These are phyloP conservation scores for Amphimedon queenslandica DNA, from an alignment of 37 sponge, comb jelly and placozoan genomes.

Conservation along the genomic window DNA sequence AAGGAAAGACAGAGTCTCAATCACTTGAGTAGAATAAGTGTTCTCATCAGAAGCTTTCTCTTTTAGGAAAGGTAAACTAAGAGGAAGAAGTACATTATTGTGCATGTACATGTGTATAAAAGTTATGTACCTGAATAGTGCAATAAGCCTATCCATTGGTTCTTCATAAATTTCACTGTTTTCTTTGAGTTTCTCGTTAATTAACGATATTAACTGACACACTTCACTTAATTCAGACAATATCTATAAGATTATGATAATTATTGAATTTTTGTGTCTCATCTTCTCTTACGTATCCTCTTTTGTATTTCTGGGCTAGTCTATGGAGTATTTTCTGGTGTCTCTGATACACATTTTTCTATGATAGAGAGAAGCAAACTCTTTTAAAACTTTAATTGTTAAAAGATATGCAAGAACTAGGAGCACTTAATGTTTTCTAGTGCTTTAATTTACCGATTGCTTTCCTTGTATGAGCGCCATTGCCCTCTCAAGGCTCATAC, in stretches of 20 bases:
- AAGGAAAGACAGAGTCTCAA: conserved; percentile 43
- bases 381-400: no score
- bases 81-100: no score
- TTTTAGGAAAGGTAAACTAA: conserved; percentile 79
- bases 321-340: conserved; percentile 68
- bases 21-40: conserved; percentile 54
- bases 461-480: no score
- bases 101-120: no score
- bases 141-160: conserved; percentile 42
- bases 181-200: conserved; percentile 12
- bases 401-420: no score
- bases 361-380: no score
- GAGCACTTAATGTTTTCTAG: no score
- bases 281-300: conserved; percentile 71
- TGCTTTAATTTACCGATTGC: no score
- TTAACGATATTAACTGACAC: conserved; percentile 33
- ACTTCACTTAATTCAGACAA: conserved; percentile 54
- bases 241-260: no score
- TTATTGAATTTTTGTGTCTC: no score
- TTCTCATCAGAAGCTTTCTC: conserved; percentile 87
- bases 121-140: conserved; percentile 60
- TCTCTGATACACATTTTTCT: conserved; percentile 69
- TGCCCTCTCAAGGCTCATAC: no score
- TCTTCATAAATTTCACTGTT: conserved; percentile 46
- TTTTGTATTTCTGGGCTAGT: conserved; percentile 34